These are phyloP conservation scores for Sebastes iracundus DNA, from an alignment of 2,797 vertebrate species.

Conservation along the genomic window DNA sequence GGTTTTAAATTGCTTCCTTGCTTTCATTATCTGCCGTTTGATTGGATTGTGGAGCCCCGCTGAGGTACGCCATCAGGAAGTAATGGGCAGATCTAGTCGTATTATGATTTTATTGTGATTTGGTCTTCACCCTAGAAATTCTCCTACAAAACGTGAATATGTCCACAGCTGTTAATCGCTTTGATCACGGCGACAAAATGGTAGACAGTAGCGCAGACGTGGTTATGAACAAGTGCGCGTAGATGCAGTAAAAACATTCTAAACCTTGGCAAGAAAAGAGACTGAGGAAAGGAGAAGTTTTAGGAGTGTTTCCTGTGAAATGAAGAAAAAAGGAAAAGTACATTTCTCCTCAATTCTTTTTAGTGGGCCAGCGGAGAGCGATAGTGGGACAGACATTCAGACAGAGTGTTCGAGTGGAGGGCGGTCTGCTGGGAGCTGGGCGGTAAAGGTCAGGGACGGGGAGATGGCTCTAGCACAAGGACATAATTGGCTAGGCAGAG, in stretches of 20 bases:
- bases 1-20: conserved; percentile 67
- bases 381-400: conserved; percentile 57
- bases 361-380: conserved; percentile 27
- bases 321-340: not conserved
- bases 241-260: not conserved
- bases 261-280: not conserved
- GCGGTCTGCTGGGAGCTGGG: conserved; percentile 57
- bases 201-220: not conserved
- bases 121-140: conserved; percentile 21
- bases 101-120: conserved; percentile 60
- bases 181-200: conserved; percentile 10
- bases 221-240: not conserved
- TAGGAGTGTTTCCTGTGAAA: not conserved
- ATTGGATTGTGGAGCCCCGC: conserved; percentile 75
- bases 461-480: conserved; percentile 69
- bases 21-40: conserved; percentile 73
- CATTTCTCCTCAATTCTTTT: conserved; percentile 4
- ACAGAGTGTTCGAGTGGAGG: conserved; percentile 56
- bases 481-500: conserved; percentile 73
- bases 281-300: not conserved
- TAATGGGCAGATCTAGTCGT: conserved; percentile 55
- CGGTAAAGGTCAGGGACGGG: conserved; percentile 74
- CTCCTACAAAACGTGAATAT: conserved; percentile 1
- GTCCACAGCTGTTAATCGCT: conserved; percentile 43
- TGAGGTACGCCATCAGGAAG: conserved; percentile 62